Conservation (phyloP, 2,797 vertebrate genomes). For the Prionace glauca region DNA sequence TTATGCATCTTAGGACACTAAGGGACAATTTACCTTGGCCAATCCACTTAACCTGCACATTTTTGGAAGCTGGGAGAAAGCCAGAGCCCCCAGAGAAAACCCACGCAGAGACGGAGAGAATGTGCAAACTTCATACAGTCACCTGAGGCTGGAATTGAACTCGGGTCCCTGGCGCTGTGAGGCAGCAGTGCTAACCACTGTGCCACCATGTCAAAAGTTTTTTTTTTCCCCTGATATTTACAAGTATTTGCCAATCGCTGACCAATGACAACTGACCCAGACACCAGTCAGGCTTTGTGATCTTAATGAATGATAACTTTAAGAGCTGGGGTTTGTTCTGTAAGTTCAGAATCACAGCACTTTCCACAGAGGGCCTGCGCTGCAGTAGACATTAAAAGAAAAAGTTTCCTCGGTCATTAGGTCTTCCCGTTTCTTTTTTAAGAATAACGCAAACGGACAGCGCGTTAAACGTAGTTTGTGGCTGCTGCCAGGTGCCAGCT, state of each 20-base stretch:
- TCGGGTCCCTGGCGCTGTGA: no score
- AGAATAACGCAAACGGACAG: slow-evolving; percentile 5
- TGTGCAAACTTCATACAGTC: no score
- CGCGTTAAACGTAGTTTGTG: background rate
- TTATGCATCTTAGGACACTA: no score
- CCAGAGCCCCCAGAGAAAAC: no score
- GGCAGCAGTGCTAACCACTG: no score
- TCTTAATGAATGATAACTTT: background rate
- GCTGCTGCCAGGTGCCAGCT: background rate
- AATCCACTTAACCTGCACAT: no score
- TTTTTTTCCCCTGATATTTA: background rate
- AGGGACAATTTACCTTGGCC: no score
- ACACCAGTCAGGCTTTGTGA: background rate
- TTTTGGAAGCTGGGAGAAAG: no score
- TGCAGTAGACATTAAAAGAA: background rate
- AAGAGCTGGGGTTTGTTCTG: background rate
- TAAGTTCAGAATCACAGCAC: background rate
- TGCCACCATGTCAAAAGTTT: background rate
- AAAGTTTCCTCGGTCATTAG: background rate
- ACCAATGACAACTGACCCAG: background rate
- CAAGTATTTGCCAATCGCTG: background rate
- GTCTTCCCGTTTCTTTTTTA: background rate
- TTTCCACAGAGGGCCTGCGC: background rate
- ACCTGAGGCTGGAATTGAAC: no score
- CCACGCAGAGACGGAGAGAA: no score